Evolutionary conservation across 2,113 vertebrate species (phyloP).

Genomic region (Seriola quinqueradiata): DNA sequence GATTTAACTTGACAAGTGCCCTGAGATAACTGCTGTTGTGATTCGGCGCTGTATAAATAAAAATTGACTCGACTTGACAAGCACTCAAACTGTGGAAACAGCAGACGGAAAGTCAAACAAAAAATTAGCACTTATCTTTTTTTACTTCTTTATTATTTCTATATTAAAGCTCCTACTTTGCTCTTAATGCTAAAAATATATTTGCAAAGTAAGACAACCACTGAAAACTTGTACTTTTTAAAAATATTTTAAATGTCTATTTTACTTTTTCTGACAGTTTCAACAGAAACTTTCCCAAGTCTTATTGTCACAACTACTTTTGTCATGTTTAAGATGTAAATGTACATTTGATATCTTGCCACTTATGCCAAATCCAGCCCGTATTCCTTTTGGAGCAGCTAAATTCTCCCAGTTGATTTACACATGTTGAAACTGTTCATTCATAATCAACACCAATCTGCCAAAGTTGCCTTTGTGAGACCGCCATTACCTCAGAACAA

Average conservation of each 20-base stretch:
- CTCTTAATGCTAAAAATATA: not conserved
- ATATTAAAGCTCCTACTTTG: slow-evolving; percentile 25
- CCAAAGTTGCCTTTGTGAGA: slow-evolving; percentile 76
- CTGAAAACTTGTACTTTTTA: slow-evolving; percentile 7
- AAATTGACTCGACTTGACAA: slow-evolving; percentile 17
- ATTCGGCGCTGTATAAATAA: too few species aligned
- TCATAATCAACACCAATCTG: slow-evolving; percentile 30
- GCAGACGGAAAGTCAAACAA: not conserved
- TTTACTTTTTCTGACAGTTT: not conserved
- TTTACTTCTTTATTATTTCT: not conserved
- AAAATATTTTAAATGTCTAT: not conserved
- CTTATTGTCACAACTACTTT: not conserved
- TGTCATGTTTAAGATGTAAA: slow-evolving; percentile 25
- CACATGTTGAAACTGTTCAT: not conserved
- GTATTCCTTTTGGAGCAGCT: slow-evolving; percentile 19
- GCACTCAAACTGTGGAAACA: slow-evolving; percentile 16
- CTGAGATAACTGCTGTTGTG: too few species aligned
- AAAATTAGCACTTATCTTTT: slow-evolving; percentile 59
- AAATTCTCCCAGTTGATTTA: slow-evolving; percentile 1
- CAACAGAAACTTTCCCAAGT: not conserved
- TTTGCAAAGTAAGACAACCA: slow-evolving; percentile 13
- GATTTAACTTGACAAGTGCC: slow-evolving; percentile 21
- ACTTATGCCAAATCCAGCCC: slow-evolving; percentile 35
- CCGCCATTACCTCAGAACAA: slow-evolving; percentile 69
- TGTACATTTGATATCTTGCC: slow-evolving; percentile 10